These are phyloP conservation scores for Phyllostomus discolor DNA, from an alignment of 2,113 vertebrate species.

Conservation along the genomic window DNA sequence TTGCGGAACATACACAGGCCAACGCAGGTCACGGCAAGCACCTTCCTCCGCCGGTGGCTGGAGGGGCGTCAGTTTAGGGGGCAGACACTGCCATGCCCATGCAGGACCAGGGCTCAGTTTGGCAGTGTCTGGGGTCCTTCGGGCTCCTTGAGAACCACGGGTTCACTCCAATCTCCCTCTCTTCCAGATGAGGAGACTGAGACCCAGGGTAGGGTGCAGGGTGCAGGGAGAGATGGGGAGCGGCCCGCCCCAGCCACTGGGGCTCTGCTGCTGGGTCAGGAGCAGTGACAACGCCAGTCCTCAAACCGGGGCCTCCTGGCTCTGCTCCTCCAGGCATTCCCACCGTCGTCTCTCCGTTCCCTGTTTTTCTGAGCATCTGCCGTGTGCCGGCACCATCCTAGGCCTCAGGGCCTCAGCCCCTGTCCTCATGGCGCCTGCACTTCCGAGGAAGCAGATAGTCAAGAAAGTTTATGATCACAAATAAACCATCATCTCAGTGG, in stretches of 20 bases:
- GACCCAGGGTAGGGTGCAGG: accelerated
- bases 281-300: neutral
- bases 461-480: neutral
- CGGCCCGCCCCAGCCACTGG: neutral
- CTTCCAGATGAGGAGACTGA: neutral
- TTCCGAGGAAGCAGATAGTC: neutral
- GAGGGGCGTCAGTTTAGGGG: neutral
- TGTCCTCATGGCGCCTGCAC: neutral
- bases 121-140: neutral
- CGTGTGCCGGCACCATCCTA: neutral
- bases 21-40: neutral
- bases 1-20: neutral
- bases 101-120: neutral
- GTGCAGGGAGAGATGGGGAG: too few relatives aligned
- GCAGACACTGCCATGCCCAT: accelerated
- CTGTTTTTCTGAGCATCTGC: neutral
- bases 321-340: neutral
- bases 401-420: neutral
- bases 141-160: neutral
- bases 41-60: neutral
- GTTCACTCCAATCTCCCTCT: neutral
- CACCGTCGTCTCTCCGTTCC: neutral
- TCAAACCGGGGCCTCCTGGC: neutral
- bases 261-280: neutral
- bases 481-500: neutral